A percentile compares a stretch with the other conserved stretches of the same genome.
phyloP scores from a whole-genome alignment of 2,113 vertebrate species.

The Channa argus region DNA sequence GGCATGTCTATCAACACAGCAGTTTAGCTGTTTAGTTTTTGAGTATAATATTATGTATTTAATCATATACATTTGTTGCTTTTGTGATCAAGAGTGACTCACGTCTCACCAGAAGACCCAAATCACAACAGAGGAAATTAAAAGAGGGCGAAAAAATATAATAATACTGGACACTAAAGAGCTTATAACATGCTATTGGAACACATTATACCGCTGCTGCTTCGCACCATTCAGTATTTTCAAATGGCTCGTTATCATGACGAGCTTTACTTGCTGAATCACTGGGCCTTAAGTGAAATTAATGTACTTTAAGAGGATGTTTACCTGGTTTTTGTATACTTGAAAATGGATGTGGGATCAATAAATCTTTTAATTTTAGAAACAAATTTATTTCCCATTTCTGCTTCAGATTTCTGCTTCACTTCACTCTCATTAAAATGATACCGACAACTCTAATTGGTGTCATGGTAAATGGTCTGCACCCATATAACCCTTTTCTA shows the following conservation, averaged over 20 bases:
- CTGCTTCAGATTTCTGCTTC: neutral
- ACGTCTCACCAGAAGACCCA: no score
- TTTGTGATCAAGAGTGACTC: no score
- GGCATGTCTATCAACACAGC: neutral
- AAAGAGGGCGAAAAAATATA: no score
- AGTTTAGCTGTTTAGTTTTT: no score
- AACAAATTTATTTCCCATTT: neutral
- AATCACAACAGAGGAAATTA: no score
- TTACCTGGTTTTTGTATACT: neutral
- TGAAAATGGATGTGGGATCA: conserved; percentile 8
- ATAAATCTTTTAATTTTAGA: conserved; percentile 6
- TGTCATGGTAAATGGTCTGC: no score
- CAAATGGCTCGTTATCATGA: neutral
- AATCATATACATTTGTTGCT: neutral
- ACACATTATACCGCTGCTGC: neutral
- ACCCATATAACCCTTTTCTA: no score
- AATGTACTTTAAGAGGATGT: neutral
- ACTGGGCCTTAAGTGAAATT: conserved; percentile 1
- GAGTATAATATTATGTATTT: neutral
- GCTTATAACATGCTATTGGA: conserved; percentile 4
- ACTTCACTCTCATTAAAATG: neutral
- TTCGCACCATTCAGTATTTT: neutral
- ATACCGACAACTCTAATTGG: no score
- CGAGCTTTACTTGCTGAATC: neutral
- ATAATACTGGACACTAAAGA: neutral